Base-by-base conservation (phyloP, 2,888 invertebrate species). In the Clistopyga incitator region DNA sequence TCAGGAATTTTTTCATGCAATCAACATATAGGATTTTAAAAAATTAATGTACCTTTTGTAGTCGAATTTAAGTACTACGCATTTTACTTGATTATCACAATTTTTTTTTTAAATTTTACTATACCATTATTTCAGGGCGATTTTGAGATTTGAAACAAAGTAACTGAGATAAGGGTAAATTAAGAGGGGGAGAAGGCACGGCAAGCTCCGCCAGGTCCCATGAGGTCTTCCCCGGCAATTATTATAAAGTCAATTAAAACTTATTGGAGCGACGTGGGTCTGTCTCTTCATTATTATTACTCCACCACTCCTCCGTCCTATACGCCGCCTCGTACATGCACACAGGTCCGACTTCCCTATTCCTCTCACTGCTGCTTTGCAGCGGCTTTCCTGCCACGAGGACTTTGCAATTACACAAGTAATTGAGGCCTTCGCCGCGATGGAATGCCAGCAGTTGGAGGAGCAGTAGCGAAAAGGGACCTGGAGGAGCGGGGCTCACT, bases 361-460 rank as follows among this genome's bases (percentile, higher is more conserved):
- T 71, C 61, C 78, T 82, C 42, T 42, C 47, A 64, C 71, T 45
- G 65, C 65, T 67, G 70, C 76, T 70, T 23, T 45, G 74, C 65
- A 29, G 78, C 52, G 70, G 64, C 75, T 71, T 81, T 67, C 47
- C 70, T 70, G 8, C 70, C 79, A 79, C 84, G 78, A 81, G 82
- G 86, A 87, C 81, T 87, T 87, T 76, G 88, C 88, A 91, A 91
- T 90, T 90, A 88, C 86, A 88, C 89, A 86, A 85, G 88, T 89
- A 89, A 90, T 90, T 89, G 87, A 88, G 86, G 86, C 88, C 86
- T 88, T 87, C 81, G 84, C 84, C 38, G 50, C 81, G 77, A 52
- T 70, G 82, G 81, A 84, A 84, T 82, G 84, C 80, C 71, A 68
- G 70, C 65, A 65, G 61, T 75, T 47, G 78, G 71, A 67, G 45